A percentile compares a stretch with the other conserved stretches of the same genome.
These are phyloP conservation scores for Nibea coibor DNA, from an alignment of 2,113 vertebrate species.

Conservation along the genomic window DNA sequence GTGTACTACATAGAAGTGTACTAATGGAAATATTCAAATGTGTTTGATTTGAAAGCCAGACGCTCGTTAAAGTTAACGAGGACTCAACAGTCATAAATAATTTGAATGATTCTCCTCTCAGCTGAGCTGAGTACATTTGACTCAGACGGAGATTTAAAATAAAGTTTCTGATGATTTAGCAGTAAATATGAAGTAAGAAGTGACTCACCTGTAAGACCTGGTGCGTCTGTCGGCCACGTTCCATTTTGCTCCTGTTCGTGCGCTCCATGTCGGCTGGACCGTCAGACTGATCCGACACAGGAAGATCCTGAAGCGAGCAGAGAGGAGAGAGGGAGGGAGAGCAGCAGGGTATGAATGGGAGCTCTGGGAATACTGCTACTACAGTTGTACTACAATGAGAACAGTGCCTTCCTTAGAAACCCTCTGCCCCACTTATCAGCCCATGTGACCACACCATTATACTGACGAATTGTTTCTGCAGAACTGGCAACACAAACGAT, in stretches of 20 bases:
- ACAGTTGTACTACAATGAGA: conserved; percentile 78
- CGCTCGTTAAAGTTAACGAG: neutral
- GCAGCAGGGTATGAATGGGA: conserved; percentile 56
- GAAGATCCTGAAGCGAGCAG: conserved; percentile 74
- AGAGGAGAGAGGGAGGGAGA: conserved; percentile 1
- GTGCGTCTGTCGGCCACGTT: conserved; percentile 78
- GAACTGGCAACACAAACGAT: conserved; percentile 38
- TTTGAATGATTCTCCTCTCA: neutral
- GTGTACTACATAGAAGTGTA: no score
- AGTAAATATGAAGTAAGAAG: neutral
- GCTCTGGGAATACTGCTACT: conserved; percentile 74
- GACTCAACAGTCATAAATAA: neutral
- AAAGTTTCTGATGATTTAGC: neutral
- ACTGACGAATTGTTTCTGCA: conserved; percentile 72
- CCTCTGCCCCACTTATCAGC: conserved; percentile 75
- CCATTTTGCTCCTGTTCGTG: conserved; percentile 67
- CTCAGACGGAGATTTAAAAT: neutral
- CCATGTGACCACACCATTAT: conserved; percentile 76
- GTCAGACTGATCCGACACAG: conserved; percentile 73
- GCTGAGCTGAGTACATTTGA: neutral
- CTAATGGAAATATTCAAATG: no score
- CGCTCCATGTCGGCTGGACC: conserved; percentile 78
- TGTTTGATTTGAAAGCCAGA: neutral
- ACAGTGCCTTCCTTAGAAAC: conserved; percentile 80
- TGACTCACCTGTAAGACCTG: conserved; percentile 84